These are phyloP conservation scores for Heterocephalus glaber DNA, from an alignment of 2,113 vertebrate species.

Conservation along the genomic window DNA sequence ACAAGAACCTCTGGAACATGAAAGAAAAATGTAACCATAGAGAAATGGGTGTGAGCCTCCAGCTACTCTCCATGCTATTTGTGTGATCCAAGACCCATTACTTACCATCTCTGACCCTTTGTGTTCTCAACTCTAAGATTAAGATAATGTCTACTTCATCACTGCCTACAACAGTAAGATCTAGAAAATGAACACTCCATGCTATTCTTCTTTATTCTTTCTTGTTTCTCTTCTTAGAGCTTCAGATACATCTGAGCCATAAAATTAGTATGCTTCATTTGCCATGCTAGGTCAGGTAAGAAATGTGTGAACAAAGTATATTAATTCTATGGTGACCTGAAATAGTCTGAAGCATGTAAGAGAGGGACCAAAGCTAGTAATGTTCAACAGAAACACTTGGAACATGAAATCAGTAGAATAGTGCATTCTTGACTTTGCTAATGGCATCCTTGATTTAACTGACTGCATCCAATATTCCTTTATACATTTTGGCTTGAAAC, in stretches of 20 bases:
- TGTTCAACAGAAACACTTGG: not conserved
- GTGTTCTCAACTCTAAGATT: not conserved
- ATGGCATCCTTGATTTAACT: not conserved
- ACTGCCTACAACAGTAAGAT: not conserved
- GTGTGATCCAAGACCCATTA: not conserved
- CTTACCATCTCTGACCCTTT: not conserved
- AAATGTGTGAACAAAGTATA: conserved; percentile 7
- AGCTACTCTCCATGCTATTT: not conserved
- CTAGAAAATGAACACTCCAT: not conserved
- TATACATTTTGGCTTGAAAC: not conserved
- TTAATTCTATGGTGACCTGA: not conserved
- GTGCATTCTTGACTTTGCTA: not conserved
- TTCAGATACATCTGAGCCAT: not conserved
- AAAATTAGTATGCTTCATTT: conserved; percentile 49
- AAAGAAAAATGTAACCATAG: not conserved
- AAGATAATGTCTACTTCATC: not conserved
- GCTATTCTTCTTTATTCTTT: not conserved
- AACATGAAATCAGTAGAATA: not conserved
- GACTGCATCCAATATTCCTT: not conserved
- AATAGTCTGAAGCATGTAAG: not conserved
- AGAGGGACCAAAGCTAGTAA: not conserved
- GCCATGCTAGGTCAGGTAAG: conserved; percentile 7
- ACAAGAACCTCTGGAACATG: not conserved
- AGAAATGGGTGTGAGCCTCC: not conserved
- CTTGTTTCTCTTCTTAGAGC: not conserved